A percentile compares a stretch with the other conserved stretches of the same genome.
Conservation (phyloP, 1,140 invertebrate genomes). For the Oppia nitens region DNA sequence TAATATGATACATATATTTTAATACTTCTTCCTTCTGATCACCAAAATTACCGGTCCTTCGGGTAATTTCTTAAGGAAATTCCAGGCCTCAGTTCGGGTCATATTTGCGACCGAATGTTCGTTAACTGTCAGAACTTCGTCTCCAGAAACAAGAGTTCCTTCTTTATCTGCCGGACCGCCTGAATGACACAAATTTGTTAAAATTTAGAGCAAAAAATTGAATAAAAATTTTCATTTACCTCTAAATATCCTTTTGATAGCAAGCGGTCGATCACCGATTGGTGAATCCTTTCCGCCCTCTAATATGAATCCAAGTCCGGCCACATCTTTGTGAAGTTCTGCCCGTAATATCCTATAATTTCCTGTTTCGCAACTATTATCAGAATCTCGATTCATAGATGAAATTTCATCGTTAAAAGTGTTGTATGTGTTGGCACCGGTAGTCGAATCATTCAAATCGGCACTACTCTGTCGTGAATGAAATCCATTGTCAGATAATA, state of each 20-base stretch:
- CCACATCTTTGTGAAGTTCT: slow-evolving; percentile 61
- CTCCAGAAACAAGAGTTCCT: slow-evolving; percentile 59
- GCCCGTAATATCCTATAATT: slow-evolving; percentile 27
- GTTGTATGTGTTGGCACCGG: background rate
- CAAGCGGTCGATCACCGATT: slow-evolving; percentile 53
- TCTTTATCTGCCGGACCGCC: slow-evolving; percentile 78
- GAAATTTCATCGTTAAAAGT: background rate
- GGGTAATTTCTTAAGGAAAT: slow-evolving; percentile 67
- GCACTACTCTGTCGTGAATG: background rate
- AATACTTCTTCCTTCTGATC: slow-evolving; percentile 6
- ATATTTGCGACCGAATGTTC: slow-evolving; percentile 56
- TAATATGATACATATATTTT: background rate
- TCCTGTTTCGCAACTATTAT: too few species aligned
- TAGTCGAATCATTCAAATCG: background rate
- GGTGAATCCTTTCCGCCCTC: slow-evolving; percentile 80
- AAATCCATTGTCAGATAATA: background rate
- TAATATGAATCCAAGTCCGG: slow-evolving; percentile 75
- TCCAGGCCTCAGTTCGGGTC: slow-evolving; percentile 82
- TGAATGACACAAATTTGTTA: too few species aligned
- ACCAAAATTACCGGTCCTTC: slow-evolving; percentile 37
- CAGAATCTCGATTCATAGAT: background rate
- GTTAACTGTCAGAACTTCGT: slow-evolving; percentile 68
- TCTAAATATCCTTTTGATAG: slow-evolving; percentile 23
- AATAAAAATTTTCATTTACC: slow-evolving; percentile 12
- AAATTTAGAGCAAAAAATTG: background rate